Evolutionary conservation across 2,888 invertebrate species (phyloP).

Genomic region (Proisotoma minuta): DNA sequence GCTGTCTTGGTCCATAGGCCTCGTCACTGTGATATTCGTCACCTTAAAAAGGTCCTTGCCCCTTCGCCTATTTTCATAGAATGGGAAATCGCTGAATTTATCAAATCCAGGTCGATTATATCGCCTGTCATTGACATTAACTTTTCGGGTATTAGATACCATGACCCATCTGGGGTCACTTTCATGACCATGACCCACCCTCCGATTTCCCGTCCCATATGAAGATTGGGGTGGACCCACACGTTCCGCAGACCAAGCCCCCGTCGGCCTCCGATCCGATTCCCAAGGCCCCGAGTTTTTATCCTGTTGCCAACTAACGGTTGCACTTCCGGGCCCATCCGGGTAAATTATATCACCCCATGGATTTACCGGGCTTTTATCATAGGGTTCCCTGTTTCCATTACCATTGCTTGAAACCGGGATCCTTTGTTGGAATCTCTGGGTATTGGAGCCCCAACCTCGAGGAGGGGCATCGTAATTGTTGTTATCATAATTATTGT

Average conservation of each 20-base stretch:
- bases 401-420: too few species aligned
- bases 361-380: conserved; percentile 14
- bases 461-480: neutral
- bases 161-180: conserved; percentile 45
- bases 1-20: conserved; percentile 27
- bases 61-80: conserved; percentile 5
- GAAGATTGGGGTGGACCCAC: neutral
- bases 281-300: conserved; percentile 30
- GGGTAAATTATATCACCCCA: conserved; percentile 46
- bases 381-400: too few species aligned
- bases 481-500: neutral
- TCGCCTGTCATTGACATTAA: conserved; percentile 1
- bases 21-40: neutral
- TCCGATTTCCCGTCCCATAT: conserved; percentile 2
- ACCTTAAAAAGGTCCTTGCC: conserved; percentile 12
- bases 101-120: conserved; percentile 23
- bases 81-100: conserved; percentile 25
- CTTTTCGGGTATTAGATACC: conserved; percentile 39
- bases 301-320: conserved; percentile 44
- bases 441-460: conserved; percentile 10
- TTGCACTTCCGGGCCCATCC: conserved; percentile 40
- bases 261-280: conserved; percentile 22
- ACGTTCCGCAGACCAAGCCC: conserved; percentile 35
- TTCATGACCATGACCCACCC: conserved; percentile 21
- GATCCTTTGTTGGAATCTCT: neutral